Conservation (phyloP, 2,113 vertebrate genomes). For the Coracopsis vasa region DNA sequence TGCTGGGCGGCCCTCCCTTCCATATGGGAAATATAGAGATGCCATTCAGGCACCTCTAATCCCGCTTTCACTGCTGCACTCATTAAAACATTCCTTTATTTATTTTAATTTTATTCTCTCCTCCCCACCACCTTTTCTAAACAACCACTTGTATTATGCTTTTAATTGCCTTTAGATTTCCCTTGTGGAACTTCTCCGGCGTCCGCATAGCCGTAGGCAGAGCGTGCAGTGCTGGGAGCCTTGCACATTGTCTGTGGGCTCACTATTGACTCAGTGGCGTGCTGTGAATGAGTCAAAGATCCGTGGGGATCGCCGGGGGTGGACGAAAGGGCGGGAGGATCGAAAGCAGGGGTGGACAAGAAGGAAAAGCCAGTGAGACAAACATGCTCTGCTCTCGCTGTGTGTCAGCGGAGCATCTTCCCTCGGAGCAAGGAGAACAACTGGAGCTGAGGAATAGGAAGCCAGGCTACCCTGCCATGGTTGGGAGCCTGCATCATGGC, state of each 20-base stretch:
- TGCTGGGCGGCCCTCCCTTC: constrained; percentile 27
- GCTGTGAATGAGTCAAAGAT: constrained; percentile 53
- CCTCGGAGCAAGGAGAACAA: fast-evolving
- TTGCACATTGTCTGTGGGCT: constrained; percentile 21
- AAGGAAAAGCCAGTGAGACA: not conserved
- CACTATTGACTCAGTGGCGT: constrained; percentile 34
- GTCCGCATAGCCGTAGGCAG: constrained; percentile 30
- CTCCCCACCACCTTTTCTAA: constrained; percentile 60
- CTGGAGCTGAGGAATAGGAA: not conserved
- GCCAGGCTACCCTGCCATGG: not conserved
- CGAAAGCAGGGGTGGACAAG: not conserved
- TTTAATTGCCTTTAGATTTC: constrained; percentile 68
- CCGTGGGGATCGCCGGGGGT: not conserved
- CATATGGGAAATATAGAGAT: constrained; percentile 62
- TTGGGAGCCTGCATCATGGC: not conserved
- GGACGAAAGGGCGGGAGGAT: not conserved
- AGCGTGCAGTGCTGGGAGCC: not conserved
- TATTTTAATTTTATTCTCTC: constrained; percentile 70
- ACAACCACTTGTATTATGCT: constrained; percentile 55
- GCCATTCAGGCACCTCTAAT: constrained; percentile 60
- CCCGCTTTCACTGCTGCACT: constrained; percentile 45
- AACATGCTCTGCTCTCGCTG: fast-evolving
- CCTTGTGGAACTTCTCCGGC: constrained; percentile 32
- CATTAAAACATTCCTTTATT: constrained; percentile 68
- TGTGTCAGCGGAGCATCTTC: not conserved